These are phyloP conservation scores for Semotilus atromaculatus DNA, from an alignment of 2,797 vertebrate genomes.

Conservation along the genomic window DNA sequence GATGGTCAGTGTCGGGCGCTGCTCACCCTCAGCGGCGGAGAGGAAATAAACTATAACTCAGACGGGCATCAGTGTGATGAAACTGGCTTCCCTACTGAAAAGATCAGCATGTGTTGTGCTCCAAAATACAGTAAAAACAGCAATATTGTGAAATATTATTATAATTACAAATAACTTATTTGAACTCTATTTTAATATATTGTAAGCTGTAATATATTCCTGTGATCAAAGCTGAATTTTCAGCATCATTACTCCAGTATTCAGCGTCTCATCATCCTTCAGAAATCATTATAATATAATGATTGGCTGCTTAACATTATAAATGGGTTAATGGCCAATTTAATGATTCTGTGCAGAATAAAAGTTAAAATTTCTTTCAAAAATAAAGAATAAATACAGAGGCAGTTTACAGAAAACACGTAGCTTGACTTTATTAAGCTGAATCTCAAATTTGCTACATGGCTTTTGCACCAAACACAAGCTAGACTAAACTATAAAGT, in stretches of 20 bases:
- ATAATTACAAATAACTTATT: not conserved
- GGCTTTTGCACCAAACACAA: not conserved
- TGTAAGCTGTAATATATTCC: not conserved
- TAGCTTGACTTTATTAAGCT: not conserved
- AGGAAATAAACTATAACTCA: not conserved
- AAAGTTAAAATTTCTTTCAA: not conserved
- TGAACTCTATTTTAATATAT: not conserved
- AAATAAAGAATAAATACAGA: not conserved
- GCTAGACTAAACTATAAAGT: not conserved
- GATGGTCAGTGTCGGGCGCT: constrained; percentile 65
- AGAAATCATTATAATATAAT: not conserved
- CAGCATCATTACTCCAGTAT: not conserved
- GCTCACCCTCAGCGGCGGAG: not conserved
- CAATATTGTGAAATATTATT: not conserved
- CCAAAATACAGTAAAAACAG: not conserved
- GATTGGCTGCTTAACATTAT: not conserved
- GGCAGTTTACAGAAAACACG: not conserved
- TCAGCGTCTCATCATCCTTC: not conserved
- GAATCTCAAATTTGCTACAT: not conserved
- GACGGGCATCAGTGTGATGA: not conserved
- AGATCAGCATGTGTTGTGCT: not conserved
- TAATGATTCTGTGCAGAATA: not conserved
- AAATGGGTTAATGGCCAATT: not conserved
- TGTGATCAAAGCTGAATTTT: not conserved
- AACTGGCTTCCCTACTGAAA: constrained; percentile 8